Base-by-base conservation (phyloP, 2,888 invertebrate genomes). In the Tryphoninae sp. region DNA sequence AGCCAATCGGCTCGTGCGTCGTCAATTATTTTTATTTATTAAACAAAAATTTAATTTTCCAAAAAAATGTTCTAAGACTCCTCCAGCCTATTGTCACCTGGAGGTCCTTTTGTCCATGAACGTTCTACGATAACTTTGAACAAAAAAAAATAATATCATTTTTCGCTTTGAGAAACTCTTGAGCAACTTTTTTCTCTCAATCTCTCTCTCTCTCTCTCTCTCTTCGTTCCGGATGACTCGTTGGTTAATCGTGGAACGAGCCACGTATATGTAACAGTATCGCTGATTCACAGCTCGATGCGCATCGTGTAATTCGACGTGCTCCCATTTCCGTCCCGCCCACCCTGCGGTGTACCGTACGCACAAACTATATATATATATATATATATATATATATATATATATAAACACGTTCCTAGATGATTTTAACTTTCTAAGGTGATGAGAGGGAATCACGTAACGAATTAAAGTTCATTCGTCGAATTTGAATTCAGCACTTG, bases 381-480 rank as follows among this genome's bases (percentile, higher is more conserved):
- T 51, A 26, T 55, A 26, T 26, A 22, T 7, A 11, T 45, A 45
- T 45, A 45, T 45, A 45, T 45, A 45, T 45, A 9, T 16, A 26
- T 26, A 26, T 40, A 33, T 26, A 11, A 9, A 16, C n/a, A 51
- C 11, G 13, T 2, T 7, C 45, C 51, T 45, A 22, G 19, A 26
- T 45, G 26, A 19, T 22, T 61, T 64, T 59, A 75, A 82, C 76
- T 82, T 83, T 78, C 72, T 61, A 78, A 78, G 69, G 53, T 72
- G 79, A 68, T 73, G 78, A 76, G 58, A 67, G 67, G 42, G 79
- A 74, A 84, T 84, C 84, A 83, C 84, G 84, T 82, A 83, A 77
- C 80, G 74, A 81, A 84, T 83, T 81, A 82, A 84, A 83, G 83
- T 84, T 84, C 73, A 58, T 33, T 73, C 61, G 55, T 71, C 6